phyloP scores from a whole-genome alignment of 2,113 vertebrate genomes.

The Sylvietta virens region DNA sequence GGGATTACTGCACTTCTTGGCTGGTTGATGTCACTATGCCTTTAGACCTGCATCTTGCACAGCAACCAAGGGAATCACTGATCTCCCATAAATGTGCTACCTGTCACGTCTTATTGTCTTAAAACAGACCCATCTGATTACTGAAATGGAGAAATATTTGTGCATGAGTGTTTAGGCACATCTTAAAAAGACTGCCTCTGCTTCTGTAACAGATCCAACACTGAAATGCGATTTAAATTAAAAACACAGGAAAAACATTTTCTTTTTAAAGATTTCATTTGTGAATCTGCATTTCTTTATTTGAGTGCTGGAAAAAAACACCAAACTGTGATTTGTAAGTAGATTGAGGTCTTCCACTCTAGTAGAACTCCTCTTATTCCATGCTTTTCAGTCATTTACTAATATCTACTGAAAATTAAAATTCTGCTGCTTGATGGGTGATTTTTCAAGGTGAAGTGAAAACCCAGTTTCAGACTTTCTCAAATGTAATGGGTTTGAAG shows the following conservation, averaged over 20 bases:
- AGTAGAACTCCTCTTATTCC: not conserved
- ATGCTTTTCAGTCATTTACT: not conserved
- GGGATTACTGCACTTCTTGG: not conserved
- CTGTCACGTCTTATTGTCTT: constrained; percentile 39
- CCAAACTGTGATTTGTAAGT: not conserved
- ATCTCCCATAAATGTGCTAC: constrained; percentile 38
- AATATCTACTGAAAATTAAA: not conserved
- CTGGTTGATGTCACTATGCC: constrained; percentile 50
- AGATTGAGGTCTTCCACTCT: not conserved
- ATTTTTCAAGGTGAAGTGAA: not conserved
- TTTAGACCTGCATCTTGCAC: constrained; percentile 16
- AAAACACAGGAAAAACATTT: not conserved
- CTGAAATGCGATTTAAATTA: not conserved
- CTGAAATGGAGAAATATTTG: constrained; percentile 35
- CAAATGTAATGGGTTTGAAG: not conserved
- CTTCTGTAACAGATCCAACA: not conserved
- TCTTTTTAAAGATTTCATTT: not conserved
- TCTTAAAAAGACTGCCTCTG: not conserved
- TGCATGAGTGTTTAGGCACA: not conserved
- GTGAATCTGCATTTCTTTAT: not conserved
- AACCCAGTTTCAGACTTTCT: not conserved
- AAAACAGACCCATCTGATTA: not conserved
- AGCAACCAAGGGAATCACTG: constrained; percentile 38
- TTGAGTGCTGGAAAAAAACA: not conserved
- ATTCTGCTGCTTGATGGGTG: not conserved